A percentile compares a stretch with the other conserved stretches of the same genome.
Conservation (phyloP, 2,113 vertebrate species). For the Benitochromis conjunctus region DNA sequence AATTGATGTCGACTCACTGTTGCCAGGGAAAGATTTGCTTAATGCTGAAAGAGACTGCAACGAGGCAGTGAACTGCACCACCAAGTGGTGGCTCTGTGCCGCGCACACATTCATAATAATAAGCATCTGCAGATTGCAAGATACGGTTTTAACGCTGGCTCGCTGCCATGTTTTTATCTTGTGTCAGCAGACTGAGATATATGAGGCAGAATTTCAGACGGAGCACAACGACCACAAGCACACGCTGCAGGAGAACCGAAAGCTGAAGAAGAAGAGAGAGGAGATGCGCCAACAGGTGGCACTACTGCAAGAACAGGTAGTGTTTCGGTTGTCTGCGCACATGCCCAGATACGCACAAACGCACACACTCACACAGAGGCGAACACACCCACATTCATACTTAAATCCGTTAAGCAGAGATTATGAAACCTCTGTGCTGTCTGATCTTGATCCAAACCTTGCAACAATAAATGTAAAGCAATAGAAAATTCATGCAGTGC, state of each 20-base stretch:
- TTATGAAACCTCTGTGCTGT: neutral
- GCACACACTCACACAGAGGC: neutral
- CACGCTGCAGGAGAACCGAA: conserved; percentile 75
- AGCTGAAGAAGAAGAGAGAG: conserved; percentile 69
- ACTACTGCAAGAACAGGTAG: conserved; percentile 78
- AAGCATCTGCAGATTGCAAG: neutral
- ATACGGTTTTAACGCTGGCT: neutral
- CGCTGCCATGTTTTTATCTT: neutral
- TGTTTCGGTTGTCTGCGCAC: neutral
- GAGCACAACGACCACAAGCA: conserved; percentile 76
- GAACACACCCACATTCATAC: neutral
- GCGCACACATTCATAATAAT: neutral
- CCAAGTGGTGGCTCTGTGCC: conserved; percentile 54
- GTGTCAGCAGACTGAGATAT: conserved; percentile 74
- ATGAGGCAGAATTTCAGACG: conserved; percentile 75
- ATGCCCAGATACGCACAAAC: neutral
- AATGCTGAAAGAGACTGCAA: neutral
- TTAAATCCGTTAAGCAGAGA: neutral
- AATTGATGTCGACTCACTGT: conserved; percentile 47
- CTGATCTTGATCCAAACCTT: neutral
- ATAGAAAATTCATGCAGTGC: neutral
- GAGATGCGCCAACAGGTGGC: conserved; percentile 79
- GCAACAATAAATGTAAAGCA: neutral
- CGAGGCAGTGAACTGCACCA: conserved; percentile 46
- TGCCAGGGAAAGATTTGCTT: conserved; percentile 52